phyloP scores from a whole-genome alignment of 2,797 vertebrate species.

The Danio tinwini region DNA sequence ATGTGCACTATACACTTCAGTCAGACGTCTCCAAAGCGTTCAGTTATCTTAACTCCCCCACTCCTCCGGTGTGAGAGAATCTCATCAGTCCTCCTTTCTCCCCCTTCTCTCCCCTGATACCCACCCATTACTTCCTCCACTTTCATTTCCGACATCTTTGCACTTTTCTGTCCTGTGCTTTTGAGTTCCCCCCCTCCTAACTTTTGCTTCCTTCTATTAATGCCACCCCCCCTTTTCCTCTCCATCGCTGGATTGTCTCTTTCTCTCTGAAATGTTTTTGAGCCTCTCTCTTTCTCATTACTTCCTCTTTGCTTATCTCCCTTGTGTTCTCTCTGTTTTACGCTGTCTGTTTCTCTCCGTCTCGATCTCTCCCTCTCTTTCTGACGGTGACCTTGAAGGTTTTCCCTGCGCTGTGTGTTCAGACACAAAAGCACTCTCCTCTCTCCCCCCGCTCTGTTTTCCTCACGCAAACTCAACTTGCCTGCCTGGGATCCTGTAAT shows the following conservation, averaged over 20 bases:
- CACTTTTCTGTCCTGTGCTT: slow-evolving; percentile 58
- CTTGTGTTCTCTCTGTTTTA: slow-evolving; percentile 59
- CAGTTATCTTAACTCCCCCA: slow-evolving; percentile 63
- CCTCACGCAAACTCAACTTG: slow-evolving; percentile 73
- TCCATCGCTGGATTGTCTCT: slow-evolving; percentile 34
- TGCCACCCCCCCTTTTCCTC: slow-evolving; percentile 54
- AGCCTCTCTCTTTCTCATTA: slow-evolving; percentile 44
- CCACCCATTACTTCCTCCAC: slow-evolving; percentile 53
- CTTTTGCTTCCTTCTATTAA: slow-evolving; percentile 60
- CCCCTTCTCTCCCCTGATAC: slow-evolving; percentile 48
- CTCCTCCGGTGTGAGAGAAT: slow-evolving; percentile 49
- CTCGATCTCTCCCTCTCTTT: slow-evolving; percentile 47
- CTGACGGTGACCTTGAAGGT: slow-evolving; percentile 78
- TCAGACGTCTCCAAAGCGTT: slow-evolving; percentile 58
- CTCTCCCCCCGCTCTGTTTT: slow-evolving; percentile 73
- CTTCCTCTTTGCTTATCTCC: slow-evolving; percentile 46
- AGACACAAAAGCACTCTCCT: slow-evolving; percentile 68
- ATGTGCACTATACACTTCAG: slow-evolving; percentile 69
- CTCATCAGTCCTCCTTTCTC: slow-evolving; percentile 54
- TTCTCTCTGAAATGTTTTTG: slow-evolving; percentile 48
- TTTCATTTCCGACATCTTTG: slow-evolving; percentile 59
- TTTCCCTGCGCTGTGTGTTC: slow-evolving; percentile 71
- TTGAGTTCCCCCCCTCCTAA: slow-evolving; percentile 52
- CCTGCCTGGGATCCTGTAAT: slow-evolving; percentile 71
- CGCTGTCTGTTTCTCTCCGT: slow-evolving; percentile 50